phyloP scores from a whole-genome alignment of 2,888 invertebrate genomes.

The Blastobasis lacticolella region DNA sequence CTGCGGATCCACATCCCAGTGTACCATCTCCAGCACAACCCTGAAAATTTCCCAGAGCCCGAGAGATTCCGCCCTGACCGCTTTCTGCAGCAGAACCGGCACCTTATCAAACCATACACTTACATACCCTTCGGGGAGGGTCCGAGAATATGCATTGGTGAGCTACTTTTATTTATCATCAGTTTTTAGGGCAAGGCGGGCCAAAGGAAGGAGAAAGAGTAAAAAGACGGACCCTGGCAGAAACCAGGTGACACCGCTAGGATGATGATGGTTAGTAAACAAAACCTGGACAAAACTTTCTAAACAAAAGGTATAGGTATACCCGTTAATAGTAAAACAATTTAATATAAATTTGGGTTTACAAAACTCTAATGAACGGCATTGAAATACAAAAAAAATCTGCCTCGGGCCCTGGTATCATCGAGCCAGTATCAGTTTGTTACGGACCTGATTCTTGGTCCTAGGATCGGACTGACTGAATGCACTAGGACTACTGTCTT shows the following conservation, averaged over 20 bases:
- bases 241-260: too few relatives aligned
- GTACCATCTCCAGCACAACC: conserved; percentile 28
- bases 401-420: not conserved
- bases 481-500: too few relatives aligned
- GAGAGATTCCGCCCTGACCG: conserved; percentile 32
- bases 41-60: conserved; percentile 33
- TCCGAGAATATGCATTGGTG: conserved; percentile 25
- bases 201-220: conserved; percentile 13
- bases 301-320: not conserved
- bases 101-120: conserved; percentile 27
- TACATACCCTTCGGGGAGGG: conserved; percentile 43
- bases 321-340: not conserved
- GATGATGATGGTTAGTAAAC: conserved; percentile 3
- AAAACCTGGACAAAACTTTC: not conserved
- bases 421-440: too few relatives aligned
- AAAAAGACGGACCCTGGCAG: too few relatives aligned
- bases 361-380: not conserved
- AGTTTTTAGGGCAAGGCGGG: conserved; percentile 9
- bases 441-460: too few relatives aligned
- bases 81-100: conserved; percentile 26
- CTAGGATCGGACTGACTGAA: too few relatives aligned
- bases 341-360: too few relatives aligned
- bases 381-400: not conserved
- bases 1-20: conserved; percentile 35
- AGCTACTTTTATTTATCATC: conserved; percentile 1